Conservation (phyloP, 2,113 vertebrate species). For the Phainopepla nitens region DNA sequence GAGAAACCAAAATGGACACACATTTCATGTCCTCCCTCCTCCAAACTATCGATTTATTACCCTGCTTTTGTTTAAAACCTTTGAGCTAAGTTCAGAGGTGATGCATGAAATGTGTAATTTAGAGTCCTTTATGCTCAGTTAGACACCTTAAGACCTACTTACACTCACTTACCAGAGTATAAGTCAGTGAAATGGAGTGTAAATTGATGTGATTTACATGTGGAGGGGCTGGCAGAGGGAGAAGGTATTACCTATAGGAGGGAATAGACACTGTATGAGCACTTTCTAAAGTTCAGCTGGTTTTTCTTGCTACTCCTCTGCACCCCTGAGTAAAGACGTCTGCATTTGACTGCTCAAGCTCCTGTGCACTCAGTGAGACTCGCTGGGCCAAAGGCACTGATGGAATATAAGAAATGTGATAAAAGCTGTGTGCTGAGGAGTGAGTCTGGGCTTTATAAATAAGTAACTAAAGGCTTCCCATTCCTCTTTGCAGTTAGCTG, state of each 20-base stretch:
- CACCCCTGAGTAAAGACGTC: neutral
- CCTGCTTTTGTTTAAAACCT: slow-evolving; percentile 33
- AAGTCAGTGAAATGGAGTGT: slow-evolving; percentile 50
- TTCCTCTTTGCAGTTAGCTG: neutral
- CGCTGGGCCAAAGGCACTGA: neutral
- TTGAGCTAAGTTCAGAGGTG: slow-evolving; percentile 40
- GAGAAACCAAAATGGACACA: neutral
- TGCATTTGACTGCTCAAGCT: neutral
- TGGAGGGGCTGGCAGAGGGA: neutral
- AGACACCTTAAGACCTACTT: slow-evolving; percentile 38
- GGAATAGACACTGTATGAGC: neutral
- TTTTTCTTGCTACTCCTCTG: neutral
- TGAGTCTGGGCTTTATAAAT: neutral
- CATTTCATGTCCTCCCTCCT: neutral
- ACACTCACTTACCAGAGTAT: slow-evolving; percentile 18
- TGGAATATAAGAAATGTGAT: neutral
- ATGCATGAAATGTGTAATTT: slow-evolving; percentile 16
- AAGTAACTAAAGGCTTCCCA: neutral
- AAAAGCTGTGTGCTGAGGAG: neutral
- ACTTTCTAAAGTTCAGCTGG: neutral
- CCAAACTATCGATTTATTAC: neutral
- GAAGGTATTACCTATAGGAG: neutral
- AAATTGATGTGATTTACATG: slow-evolving; percentile 41
- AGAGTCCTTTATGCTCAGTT: slow-evolving; percentile 36
- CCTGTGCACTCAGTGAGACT: neutral